Percentiles rank a stretch among this genome's conserved stretches.
phyloP scores from a whole-genome alignment of 1,140 invertebrate species.

The Lordiphosa stackelbergi region DNA sequence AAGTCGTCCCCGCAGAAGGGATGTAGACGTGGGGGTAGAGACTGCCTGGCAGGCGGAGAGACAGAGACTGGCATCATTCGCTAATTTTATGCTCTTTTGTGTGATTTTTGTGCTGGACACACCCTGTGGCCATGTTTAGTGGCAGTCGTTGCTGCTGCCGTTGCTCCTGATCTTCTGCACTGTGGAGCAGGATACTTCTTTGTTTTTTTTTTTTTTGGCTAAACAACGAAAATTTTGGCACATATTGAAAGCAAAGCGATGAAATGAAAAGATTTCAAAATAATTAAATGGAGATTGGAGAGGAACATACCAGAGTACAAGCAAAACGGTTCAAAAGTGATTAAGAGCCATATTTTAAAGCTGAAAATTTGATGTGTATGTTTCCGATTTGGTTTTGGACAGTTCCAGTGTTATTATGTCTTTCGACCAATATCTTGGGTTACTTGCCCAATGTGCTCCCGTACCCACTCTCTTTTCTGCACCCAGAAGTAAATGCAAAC shows the following conservation, averaged over 20 bases:
- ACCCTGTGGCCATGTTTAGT: constrained; percentile 69
- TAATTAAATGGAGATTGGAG: too few species aligned
- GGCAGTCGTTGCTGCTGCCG: constrained; percentile 12
- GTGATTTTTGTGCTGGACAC: constrained; percentile 71
- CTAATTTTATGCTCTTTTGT: constrained; percentile 75
- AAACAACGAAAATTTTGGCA: too few species aligned
- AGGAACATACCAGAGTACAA: too few species aligned
- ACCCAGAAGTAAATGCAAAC: constrained; percentile 59
- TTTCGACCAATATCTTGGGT: too few species aligned
- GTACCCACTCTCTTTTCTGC: constrained; percentile 4
- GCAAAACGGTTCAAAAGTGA: too few species aligned
- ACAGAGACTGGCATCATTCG: constrained; percentile 36
- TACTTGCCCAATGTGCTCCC: not conserved
- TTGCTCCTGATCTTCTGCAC: not conserved
- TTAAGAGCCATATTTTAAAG: too few species aligned
- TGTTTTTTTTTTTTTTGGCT: too few species aligned
- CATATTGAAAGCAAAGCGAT: too few species aligned
- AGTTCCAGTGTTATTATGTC: too few species aligned
- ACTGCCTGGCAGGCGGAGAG: not conserved
- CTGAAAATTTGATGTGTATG: too few species aligned
- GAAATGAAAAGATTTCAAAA: too few species aligned
- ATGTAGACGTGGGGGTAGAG: constrained; percentile 1
- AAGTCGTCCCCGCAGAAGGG: constrained; percentile 33
- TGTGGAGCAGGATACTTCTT: not conserved
- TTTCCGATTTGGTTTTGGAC: too few species aligned